Conservation (phyloP, 2,113 vertebrate species). For the Lasiurus borealis region DNA sequence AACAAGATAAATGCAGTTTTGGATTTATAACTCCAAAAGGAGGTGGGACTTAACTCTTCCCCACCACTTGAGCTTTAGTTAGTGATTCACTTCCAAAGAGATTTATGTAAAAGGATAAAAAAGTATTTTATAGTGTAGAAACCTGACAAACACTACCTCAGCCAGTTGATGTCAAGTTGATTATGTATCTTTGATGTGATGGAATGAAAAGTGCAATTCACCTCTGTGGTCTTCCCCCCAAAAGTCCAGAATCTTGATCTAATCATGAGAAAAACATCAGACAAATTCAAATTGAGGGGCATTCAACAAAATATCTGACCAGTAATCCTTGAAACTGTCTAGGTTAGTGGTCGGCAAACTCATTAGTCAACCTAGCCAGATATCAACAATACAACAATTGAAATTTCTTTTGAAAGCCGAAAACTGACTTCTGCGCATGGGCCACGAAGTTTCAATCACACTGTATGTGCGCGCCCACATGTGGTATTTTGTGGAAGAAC, state of each 20-base stretch:
- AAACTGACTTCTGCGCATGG: too few relatives aligned
- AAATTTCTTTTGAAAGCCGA: too few relatives aligned
- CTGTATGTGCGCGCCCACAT: too few relatives aligned
- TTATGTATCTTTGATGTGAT: neutral
- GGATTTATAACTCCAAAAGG: neutral
- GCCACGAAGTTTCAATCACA: too few relatives aligned
- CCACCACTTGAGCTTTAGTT: neutral
- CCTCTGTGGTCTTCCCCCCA: neutral
- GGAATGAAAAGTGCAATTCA: constrained; percentile 40
- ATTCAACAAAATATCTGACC: constrained; percentile 17
- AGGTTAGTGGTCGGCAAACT: neutral
- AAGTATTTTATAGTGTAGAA: constrained; percentile 8
- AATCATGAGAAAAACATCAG: constrained; percentile 10
- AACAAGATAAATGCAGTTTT: neutral
- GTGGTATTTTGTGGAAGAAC: too few relatives aligned
- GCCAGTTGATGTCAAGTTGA: neutral
- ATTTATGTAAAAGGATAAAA: constrained; percentile 4
- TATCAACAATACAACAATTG: too few relatives aligned
- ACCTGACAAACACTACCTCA: neutral
- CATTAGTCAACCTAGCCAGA: too few relatives aligned
- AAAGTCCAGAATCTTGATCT: neutral
- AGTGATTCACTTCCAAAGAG: constrained; percentile 33
- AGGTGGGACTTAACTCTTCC: neutral
- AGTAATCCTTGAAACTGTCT: constrained; percentile 2
- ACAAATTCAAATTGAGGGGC: constrained; percentile 36